These are phyloP conservation scores for Bombyx mori DNA, from an alignment of 1,140 invertebrate species.

Conservation along the genomic window DNA sequence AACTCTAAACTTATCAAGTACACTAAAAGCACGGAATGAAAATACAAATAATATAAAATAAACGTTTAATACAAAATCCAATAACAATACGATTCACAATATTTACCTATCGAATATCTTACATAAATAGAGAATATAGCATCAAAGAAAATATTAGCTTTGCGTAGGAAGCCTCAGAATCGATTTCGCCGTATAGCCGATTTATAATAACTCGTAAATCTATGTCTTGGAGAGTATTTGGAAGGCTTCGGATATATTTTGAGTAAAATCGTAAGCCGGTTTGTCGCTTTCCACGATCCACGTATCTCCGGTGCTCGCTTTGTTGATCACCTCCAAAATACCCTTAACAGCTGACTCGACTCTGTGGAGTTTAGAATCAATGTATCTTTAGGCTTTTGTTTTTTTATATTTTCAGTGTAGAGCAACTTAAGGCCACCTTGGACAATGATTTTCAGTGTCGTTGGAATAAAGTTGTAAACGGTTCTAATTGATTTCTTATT, in stretches of 20 bases:
- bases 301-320: slow-evolving; percentile 36
- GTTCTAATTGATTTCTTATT: too few species aligned
- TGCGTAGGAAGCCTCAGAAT: neutral
- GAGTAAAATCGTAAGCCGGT: slow-evolving; percentile 36
- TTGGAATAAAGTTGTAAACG: too few species aligned
- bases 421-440: too few species aligned
- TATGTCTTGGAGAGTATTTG: slow-evolving; percentile 20
- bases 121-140: too few species aligned
- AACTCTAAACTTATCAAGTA: too few species aligned
- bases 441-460: too few species aligned
- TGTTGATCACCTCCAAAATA: slow-evolving; percentile 40
- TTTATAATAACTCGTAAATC: slow-evolving; percentile 4
- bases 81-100: too few species aligned
- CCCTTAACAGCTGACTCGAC: slow-evolving; percentile 46
- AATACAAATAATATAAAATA: too few species aligned
- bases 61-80: too few species aligned
- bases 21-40: too few species aligned
- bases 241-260: slow-evolving; percentile 33
- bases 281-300: slow-evolving; percentile 55
- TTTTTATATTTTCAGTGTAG: neutral
- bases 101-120: too few species aligned
- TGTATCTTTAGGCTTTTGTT: neutral
- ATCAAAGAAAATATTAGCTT: too few species aligned
- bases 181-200: neutral
- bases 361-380: slow-evolving; percentile 24